Percentiles rank a stretch among this genome's conserved stretches.
Evolutionary conservation across 2,113 vertebrate species (phyloP).

Genomic region (Connochaetes taurinus): DNA sequence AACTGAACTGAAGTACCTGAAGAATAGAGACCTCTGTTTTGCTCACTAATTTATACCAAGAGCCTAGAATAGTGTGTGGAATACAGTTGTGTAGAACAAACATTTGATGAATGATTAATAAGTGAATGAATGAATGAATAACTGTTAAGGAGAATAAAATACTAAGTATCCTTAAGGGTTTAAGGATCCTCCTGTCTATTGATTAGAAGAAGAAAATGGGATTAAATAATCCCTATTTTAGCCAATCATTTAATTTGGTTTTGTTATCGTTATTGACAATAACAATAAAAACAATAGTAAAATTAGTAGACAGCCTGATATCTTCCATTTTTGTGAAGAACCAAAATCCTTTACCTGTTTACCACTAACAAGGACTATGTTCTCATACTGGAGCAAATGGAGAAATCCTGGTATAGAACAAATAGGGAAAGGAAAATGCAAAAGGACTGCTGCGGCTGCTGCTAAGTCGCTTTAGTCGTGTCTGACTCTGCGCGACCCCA

Average conservation of each 20-base stretch:
- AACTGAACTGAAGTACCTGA: neutral
- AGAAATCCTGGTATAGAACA: neutral
- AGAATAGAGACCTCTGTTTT: neutral
- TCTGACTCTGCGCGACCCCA: neutral
- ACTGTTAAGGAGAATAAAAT: neutral
- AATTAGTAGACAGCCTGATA: neutral
- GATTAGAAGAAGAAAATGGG: neutral
- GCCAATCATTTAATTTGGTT: neutral
- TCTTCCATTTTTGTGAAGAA: neutral
- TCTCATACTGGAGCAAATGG: neutral
- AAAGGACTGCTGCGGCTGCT: neutral
- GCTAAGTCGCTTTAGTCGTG: fast-evolving
- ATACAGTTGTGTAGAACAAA: neutral
- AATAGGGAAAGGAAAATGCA: neutral
- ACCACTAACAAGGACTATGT: neutral
- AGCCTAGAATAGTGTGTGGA: neutral
- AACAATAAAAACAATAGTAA: neutral
- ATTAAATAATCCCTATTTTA: neutral
- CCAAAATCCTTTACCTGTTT: neutral
- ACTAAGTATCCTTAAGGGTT: neutral
- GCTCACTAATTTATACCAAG: neutral
- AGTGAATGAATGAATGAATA: neutral
- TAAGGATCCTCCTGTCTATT: neutral
- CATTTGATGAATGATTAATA: neutral
- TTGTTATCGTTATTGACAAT: neutral